Evolutionary conservation across 2,888 invertebrate genomes (phyloP).

Genomic region (Patella ulyssiponensis): DNA sequence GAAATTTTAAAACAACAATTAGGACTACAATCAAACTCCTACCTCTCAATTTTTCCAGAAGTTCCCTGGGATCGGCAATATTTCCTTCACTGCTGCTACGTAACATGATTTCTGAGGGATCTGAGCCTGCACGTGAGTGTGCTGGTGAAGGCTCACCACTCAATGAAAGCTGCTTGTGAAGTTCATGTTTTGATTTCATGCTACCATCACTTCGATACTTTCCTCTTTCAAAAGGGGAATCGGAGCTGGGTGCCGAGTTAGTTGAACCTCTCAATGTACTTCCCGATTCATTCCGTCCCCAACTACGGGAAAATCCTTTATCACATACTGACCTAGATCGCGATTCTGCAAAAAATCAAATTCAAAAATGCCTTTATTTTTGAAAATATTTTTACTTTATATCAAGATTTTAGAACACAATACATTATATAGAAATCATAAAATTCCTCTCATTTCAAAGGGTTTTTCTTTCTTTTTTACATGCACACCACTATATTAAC

Average conservation of each 20-base stretch:
- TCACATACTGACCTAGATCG: constrained; percentile 46
- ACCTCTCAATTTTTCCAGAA: constrained; percentile 60
- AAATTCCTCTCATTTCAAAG: neutral
- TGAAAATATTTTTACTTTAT: no score
- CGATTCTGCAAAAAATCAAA: neutral
- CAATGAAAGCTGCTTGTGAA: constrained; percentile 61
- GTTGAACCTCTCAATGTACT: constrained; percentile 39
- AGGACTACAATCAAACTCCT: constrained; percentile 4
- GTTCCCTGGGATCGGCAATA: constrained; percentile 54
- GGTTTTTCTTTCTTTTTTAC: neutral
- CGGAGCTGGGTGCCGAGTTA: constrained; percentile 38
- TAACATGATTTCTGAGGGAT: constrained; percentile 54
- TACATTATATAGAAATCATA: no score
- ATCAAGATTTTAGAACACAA: no score
- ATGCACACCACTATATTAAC: neutral
- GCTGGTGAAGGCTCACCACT: constrained; percentile 67
- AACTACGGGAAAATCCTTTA: constrained; percentile 62
- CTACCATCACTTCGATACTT: constrained; percentile 66
- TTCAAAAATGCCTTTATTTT: no score
- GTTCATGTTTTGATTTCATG: constrained; percentile 51
- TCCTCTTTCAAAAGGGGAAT: constrained; percentile 56
- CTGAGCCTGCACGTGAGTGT: constrained; percentile 60
- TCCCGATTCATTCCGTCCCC: constrained; percentile 61
- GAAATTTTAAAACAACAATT: no score
- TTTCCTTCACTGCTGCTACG: constrained; percentile 66